Base-by-base conservation (phyloP, 2,888 invertebrate genomes). In the Griposia aprilina region DNA sequence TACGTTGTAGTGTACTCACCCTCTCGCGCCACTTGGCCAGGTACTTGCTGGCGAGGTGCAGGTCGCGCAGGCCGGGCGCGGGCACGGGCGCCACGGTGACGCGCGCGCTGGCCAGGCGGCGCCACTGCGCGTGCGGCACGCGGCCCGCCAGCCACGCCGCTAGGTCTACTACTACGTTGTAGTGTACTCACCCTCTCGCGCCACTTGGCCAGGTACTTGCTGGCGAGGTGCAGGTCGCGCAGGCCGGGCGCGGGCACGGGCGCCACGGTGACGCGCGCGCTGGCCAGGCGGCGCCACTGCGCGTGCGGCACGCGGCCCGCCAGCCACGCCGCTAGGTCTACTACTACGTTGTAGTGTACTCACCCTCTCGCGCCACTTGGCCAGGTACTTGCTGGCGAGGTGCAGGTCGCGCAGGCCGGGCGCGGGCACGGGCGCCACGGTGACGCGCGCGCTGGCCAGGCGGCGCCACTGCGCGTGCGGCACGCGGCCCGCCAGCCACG, bases 241-340 rank as follows among this genome's bases (percentile, higher is more conserved):
- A 92, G 92, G 83, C 93, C 91, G 66, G 80, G 83, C n/a, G 84
- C 83, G 26, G 84, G 84, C 65, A 74, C 78, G 60, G 66, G 91
- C 84, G 74, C 89, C 82, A 82, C 89, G 30, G 84, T 73, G 75
- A 85, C 81, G 73, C 81, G 87, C 76, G 83, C 60, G 72, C 89
- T 50, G 81, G 92, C 91, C 69, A 96, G 93, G 3, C 95, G 94
- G 2, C 95, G 92, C 97, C 97, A 97, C 81, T 94, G 93, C 52
- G 90, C 83, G 90, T 94, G 95, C 73, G 96, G 93, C 86, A 97
- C 96, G 67, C 90, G 89, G 23, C 97, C 97, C 30, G 94, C 94
- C 77, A 97, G 90, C 97, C 97, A 97, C 57, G 97, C 97, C 3
- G 96, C 97, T 74, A 97, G 93, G 80, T 97, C 96, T 45, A 97